Base-by-base conservation (phyloP, 2,888 invertebrate genomes). In the Protodeltote pygarga region DNA sequence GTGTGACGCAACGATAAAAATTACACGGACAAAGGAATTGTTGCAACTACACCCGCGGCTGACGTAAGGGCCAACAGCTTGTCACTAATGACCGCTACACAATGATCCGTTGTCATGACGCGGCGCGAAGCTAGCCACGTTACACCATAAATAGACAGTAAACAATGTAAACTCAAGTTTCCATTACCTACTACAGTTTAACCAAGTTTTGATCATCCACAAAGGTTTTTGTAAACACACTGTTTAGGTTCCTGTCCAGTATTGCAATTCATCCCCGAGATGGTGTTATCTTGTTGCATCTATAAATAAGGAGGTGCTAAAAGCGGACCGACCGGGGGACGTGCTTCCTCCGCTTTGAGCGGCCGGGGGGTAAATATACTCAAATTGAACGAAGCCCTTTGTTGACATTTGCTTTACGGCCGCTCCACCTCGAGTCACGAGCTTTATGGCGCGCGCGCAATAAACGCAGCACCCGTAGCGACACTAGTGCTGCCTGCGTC, bases 281-380 rank as follows among this genome's bases (percentile, higher is more conserved):
- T 75, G 71, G 76, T 78, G 83, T 77, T 81, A 73, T 81, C 82
- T 82, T 83, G 84, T 83, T 84, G 80, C 78, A 75, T 89, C 89
- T 90, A 90, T 88, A 91, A 92, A 90, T 92, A 90, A 83, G 86
- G 84, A 91, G 91, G 90, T 91, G 91, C 89, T 92, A 92, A 92
- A 92, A 90, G 89, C 88, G 87, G 83, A 80, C 87, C 75, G 80
- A 73, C 81, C 83, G 85, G 89, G 89, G 84, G 89, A 88, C 88
- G 83, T 81, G 88, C 83, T 88, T 90, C 90, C 90, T 89, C 73
- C 76, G 85, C 89, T 90, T 89, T 89, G 89, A 87, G 81, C 86
- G 78, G 76, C 84, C 81, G 84, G 83, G 86, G 87, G 87, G 86
- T 88, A 91, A 89, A 90, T 87, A 89, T 75, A 83, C 71, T 67